These are phyloP conservation scores for Lepidocolaptes lacrymiger DNA, from an alignment of 2,797 vertebrate species.

Conservation along the genomic window DNA sequence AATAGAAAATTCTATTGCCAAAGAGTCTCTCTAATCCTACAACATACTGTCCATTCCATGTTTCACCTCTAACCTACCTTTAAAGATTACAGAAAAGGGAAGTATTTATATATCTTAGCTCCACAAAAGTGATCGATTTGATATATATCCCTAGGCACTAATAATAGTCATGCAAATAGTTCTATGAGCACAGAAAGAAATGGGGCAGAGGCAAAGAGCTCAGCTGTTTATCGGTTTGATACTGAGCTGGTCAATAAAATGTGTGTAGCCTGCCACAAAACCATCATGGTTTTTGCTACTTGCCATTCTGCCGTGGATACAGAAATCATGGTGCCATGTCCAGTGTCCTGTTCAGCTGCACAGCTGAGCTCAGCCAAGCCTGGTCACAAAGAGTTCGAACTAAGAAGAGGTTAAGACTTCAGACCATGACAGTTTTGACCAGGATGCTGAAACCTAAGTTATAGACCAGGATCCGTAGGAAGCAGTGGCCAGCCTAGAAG, in stretches of 20 bases:
- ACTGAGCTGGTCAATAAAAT: neutral
- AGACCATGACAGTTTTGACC: neutral
- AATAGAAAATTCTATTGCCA: constrained; percentile 48
- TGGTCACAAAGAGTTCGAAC: neutral
- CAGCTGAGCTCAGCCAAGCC: neutral
- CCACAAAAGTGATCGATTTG: neutral
- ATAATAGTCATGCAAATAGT: neutral
- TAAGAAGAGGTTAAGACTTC: neutral
- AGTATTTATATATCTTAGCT: neutral
- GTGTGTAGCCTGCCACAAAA: neutral
- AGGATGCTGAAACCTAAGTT: neutral
- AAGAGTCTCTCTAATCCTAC: constrained; percentile 28
- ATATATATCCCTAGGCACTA: neutral
- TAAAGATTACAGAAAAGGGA: constrained; percentile 3
- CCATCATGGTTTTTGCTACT: neutral
- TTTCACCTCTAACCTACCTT: constrained; percentile 32
- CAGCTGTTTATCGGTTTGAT: neutral
- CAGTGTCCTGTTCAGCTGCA: neutral
- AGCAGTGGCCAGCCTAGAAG: neutral
- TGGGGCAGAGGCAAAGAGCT: neutral
- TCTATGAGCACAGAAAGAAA: neutral
- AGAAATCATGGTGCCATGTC: neutral
- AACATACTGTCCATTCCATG: constrained; percentile 1
- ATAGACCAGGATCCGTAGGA: neutral
- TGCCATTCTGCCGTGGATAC: neutral